Evolutionary conservation across 2,113 vertebrate species (phyloP).

Genomic region (Dascyllus trimaculatus): DNA sequence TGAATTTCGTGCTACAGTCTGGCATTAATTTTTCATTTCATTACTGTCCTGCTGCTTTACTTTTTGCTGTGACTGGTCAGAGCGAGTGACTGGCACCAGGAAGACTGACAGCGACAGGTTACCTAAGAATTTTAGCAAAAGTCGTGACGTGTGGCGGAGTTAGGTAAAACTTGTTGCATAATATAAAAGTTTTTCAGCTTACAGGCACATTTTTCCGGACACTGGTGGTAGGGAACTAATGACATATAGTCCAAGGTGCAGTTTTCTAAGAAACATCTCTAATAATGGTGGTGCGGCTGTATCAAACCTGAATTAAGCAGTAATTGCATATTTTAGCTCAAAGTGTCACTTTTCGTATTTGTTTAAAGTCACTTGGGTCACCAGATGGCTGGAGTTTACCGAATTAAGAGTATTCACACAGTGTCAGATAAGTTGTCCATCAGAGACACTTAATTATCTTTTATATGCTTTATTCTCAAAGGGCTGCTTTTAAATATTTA

Average conservation of each 20-base stretch:
- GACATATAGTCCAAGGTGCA: slow-evolving; percentile 10
- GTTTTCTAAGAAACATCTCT: slow-evolving; percentile 8
- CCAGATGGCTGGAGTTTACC: slow-evolving; percentile 5
- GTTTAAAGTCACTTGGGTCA: background rate
- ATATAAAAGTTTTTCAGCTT: background rate
- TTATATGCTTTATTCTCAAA: slow-evolving; percentile 15
- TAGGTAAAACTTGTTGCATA: slow-evolving; percentile 1
- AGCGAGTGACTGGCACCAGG: slow-evolving; percentile 25
- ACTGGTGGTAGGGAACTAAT: slow-evolving; percentile 4
- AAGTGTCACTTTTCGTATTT: slow-evolving; percentile 6
- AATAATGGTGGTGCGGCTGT: background rate
- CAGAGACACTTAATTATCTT: slow-evolving; percentile 17
- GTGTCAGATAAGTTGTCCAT: slow-evolving; percentile 34
- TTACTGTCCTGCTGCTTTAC: slow-evolving; percentile 36
- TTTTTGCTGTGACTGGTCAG: slow-evolving; percentile 31
- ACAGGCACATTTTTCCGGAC: slow-evolving; percentile 10
- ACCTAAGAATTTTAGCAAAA: slow-evolving; percentile 30
- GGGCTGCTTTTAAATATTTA: slow-evolving; percentile 30
- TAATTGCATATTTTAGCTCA: slow-evolving; percentile 27
- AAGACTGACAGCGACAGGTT: slow-evolving; percentile 15
- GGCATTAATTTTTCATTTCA: slow-evolving; percentile 21
- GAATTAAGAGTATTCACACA: slow-evolving; percentile 12
- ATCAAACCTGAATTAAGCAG: background rate
- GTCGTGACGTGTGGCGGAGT: background rate
- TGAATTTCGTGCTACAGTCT: no score